Evolutionary conservation across 2,113 vertebrate genomes (phyloP).

Genomic region (Siphamia tubifer): DNA sequence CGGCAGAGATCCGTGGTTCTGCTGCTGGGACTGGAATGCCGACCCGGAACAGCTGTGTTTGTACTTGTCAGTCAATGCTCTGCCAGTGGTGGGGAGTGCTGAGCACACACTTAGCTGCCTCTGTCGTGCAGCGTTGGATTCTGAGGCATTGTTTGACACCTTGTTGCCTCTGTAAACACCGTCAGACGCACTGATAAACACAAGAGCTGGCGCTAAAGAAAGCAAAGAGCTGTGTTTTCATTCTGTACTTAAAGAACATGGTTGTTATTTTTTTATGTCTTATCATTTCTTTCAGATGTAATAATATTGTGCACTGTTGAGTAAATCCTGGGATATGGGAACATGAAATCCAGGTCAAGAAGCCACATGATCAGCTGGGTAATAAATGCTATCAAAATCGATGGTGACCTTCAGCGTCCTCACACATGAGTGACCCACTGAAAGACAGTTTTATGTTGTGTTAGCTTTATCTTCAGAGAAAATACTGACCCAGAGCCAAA

Average conservation of each 20-base stretch:
- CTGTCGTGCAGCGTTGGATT: constrained; percentile 72
- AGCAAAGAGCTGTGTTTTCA: constrained; percentile 2
- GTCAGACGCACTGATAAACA: constrained; percentile 65
- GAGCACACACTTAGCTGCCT: constrained; percentile 66
- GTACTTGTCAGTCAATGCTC: constrained; percentile 77
- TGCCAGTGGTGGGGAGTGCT: constrained; percentile 58
- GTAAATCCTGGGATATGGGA: too few relatives aligned
- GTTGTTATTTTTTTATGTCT: not conserved
- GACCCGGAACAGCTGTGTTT: constrained; percentile 65
- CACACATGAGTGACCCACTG: too few relatives aligned
- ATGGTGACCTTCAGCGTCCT: too few relatives aligned
- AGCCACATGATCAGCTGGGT: too few relatives aligned
- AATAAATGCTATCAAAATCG: too few relatives aligned
- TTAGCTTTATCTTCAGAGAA: too few relatives aligned
- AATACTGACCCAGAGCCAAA: too few relatives aligned
- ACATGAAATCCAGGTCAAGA: too few relatives aligned
- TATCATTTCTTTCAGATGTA: not conserved
- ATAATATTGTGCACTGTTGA: too few relatives aligned
- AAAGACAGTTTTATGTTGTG: too few relatives aligned
- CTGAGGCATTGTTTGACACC: constrained; percentile 68
- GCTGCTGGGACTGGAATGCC: constrained; percentile 58
- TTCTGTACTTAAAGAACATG: not conserved
- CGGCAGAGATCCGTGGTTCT: constrained; percentile 33
- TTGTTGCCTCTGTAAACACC: constrained; percentile 76
- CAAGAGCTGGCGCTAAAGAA: constrained; percentile 18